Conservation (phyloP, 2,113 vertebrate species). For the Axis porcinus region DNA sequence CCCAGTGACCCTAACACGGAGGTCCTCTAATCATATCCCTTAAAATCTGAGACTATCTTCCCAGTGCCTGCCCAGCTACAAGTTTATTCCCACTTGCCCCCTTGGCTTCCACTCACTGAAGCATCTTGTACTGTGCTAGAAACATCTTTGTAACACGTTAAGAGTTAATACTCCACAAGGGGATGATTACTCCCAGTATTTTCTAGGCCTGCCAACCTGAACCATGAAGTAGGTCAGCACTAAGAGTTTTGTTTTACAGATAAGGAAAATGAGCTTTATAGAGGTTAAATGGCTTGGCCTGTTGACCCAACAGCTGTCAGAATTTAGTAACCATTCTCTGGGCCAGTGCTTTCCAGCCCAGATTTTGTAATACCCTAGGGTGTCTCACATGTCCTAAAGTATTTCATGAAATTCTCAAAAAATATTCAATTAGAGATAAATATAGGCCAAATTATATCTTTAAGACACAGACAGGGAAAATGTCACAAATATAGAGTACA, state of each 20-base stretch:
- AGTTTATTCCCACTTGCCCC: background rate
- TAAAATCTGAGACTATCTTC: background rate
- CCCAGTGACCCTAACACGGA: background rate
- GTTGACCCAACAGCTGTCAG: slow-evolving; percentile 66
- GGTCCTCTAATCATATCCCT: background rate
- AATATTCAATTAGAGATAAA: slow-evolving; percentile 61
- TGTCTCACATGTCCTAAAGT: slow-evolving; percentile 56
- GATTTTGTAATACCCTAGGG: slow-evolving; percentile 56
- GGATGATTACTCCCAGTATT: slow-evolving; percentile 35
- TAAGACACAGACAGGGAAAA: background rate
- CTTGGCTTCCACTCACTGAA: background rate
- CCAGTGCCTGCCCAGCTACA: background rate
- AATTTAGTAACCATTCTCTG: slow-evolving; percentile 66
- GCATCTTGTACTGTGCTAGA: background rate
- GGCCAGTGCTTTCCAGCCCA: slow-evolving; percentile 51
- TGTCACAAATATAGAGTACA: background rate
- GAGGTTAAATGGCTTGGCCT: slow-evolving; percentile 60
- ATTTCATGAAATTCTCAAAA: slow-evolving; percentile 55
- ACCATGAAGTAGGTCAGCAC: slow-evolving; percentile 51
- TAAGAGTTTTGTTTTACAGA: slow-evolving; percentile 54
- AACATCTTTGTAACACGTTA: background rate
- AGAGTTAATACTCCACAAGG: background rate
- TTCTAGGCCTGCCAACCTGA: slow-evolving; percentile 37
- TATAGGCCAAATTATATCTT: slow-evolving; percentile 48
- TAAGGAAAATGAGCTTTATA: slow-evolving; percentile 57